Base-by-base conservation (phyloP, 1,140 invertebrate species). In the Atta texana region DNA sequence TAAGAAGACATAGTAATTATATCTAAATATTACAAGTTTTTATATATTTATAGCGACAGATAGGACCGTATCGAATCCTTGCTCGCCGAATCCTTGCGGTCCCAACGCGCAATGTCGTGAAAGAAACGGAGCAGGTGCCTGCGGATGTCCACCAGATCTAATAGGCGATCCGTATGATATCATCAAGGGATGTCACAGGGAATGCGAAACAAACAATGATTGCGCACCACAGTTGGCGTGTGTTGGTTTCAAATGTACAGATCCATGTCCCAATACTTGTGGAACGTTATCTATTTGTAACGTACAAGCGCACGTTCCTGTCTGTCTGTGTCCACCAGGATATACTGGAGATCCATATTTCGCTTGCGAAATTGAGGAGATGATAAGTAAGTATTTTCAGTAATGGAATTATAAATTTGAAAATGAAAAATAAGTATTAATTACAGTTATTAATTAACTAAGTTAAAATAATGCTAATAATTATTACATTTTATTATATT, bases 261-360 rank as follows among this genome's bases (percentile, higher is more conserved):
- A 98, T 94, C 97, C 97, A 3, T 98, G 97, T 91, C 96, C 96
- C 1, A 97, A 97, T 80, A 97, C 96, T 31, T 98, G 97, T 91
- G 98, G 97, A 24, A 95, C 96, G 34, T 96, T 96, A 87, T 97
- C 98, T 10, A 96, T 97, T 87, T 98, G 98, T 92, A 96, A 96
- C 1, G 97, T 97, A 0, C 96, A 96, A 87, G 96, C 97, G 85
- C 97, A 98, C 93, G 96, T 97, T 68, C 97, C 97, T 78, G 96
- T 96, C n/a, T 98, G 98, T 91, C 96, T 96, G 34, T 98, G 98
- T 92, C 96, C 96, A 61, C 94, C 95, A 72, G 97, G 97, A 55
- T 97, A 96, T 88, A 97, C 97, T 14, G 98, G 98, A 68, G 97
- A 98, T 96, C 97, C 98, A 59, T 97, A 97, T 94, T 97, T 97